These are phyloP conservation scores for chimpanzee (Pan troglodytes) DNA, from an alignment of 2,113 vertebrate genomes.

Conservation along the genomic window NHGRI_mPanTro3-v2.1_pri NC_072398.2:29314001-29314500, in stretches of 20 bases:
- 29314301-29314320: slow-evolving; percentile 76
- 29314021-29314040: too few relatives aligned
- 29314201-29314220: neutral
- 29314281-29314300: neutral
- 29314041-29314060: too few relatives aligned
- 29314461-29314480: neutral
- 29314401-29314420: neutral
- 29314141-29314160: neutral
- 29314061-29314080: neutral
- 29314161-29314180: neutral
- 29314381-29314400: accelerated
- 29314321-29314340: slow-evolving; percentile 55
- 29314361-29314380: neutral
- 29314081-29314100: neutral
- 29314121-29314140: neutral
- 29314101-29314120: neutral
- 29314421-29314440: neutral
- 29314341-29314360: neutral
- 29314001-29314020: too few relatives aligned
- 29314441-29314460: neutral
- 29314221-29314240: neutral
- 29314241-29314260: neutral
- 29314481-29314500: neutral
- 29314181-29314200: neutral
- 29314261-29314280: neutral